Conservation (phyloP, 2,888 invertebrate species). For the Drosophila yooni region DNA sequence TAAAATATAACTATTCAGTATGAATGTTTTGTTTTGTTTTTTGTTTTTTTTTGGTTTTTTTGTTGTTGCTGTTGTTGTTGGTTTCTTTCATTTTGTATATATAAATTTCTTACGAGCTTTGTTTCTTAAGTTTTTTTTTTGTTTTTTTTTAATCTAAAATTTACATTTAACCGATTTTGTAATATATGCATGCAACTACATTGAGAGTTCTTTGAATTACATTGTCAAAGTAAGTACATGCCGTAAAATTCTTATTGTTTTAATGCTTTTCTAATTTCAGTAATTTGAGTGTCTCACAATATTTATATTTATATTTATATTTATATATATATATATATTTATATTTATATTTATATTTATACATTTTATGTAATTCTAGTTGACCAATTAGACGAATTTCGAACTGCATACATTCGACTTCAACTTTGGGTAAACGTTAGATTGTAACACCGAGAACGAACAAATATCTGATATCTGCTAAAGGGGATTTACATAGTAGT, state of each 20-base stretch:
- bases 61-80: slow-evolving; percentile 18
- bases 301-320: slow-evolving; percentile 45
- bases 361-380: slow-evolving; percentile 71
- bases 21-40: slow-evolving; percentile 33
- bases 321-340: slow-evolving; percentile 48
- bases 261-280: slow-evolving; percentile 19
- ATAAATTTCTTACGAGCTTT: slow-evolving; percentile 57
- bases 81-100: slow-evolving; percentile 37
- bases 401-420: slow-evolving; percentile 20
- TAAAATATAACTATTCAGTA: slow-evolving; percentile 76
- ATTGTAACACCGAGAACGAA: slow-evolving; percentile 73
- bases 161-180: slow-evolving; percentile 51
- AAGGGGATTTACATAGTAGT: slow-evolving; percentile 37
- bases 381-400: slow-evolving; percentile 31
- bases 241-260: slow-evolving; percentile 31
- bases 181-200: slow-evolving; percentile 43
- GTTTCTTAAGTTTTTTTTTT: slow-evolving; percentile 1
- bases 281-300: slow-evolving; percentile 50
- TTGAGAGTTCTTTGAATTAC: slow-evolving; percentile 42
- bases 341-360: slow-evolving; percentile 45
- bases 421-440: slow-evolving; percentile 50
- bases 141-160: slow-evolving; percentile 50
- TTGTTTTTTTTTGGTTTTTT: slow-evolving; percentile 11
- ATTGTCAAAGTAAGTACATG: slow-evolving; percentile 34
- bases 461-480: slow-evolving; percentile 77